phyloP scores from a whole-genome alignment of 2,888 invertebrate species.

The Hemaris fuciformis region DNA sequence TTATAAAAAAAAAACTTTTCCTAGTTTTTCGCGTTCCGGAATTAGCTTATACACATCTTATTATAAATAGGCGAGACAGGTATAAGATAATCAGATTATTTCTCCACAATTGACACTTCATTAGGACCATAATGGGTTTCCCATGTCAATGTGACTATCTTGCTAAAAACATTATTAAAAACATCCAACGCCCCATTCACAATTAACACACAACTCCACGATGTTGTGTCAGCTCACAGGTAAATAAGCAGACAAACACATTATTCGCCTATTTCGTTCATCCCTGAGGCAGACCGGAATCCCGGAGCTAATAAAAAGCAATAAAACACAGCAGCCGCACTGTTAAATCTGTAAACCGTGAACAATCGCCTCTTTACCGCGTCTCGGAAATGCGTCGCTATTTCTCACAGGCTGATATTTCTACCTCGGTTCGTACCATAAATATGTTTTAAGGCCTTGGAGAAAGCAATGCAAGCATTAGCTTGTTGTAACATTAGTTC shows the following conservation, averaged over 20 bases:
- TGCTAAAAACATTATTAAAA: too few relatives aligned
- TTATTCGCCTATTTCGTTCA: neutral
- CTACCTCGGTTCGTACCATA: neutral
- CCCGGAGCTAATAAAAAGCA: slow-evolving; percentile 37
- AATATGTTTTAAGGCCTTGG: neutral
- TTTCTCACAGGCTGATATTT: neutral
- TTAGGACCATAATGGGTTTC: too few relatives aligned
- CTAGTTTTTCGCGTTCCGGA: too few relatives aligned
- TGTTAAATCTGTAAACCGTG: slow-evolving; percentile 42
- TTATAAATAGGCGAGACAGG: too few relatives aligned
- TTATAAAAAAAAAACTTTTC: too few relatives aligned
- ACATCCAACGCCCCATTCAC: too few relatives aligned
- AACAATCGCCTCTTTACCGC: slow-evolving; percentile 12
- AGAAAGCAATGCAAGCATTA: neutral
- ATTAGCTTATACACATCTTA: too few relatives aligned
- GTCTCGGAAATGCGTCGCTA: slow-evolving; percentile 2
- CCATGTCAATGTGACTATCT: too few relatives aligned
- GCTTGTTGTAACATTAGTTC: too few relatives aligned
- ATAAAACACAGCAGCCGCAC: slow-evolving; percentile 33
- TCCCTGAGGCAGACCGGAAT: neutral
- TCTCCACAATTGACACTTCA: too few relatives aligned
- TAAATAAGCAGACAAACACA: neutral
- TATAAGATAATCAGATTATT: too few relatives aligned
- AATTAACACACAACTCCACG: neutral
- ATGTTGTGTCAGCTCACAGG: neutral